Evolutionary conservation across 2,797 vertebrate species (phyloP).

Genomic region (Falco concolor): DNA sequence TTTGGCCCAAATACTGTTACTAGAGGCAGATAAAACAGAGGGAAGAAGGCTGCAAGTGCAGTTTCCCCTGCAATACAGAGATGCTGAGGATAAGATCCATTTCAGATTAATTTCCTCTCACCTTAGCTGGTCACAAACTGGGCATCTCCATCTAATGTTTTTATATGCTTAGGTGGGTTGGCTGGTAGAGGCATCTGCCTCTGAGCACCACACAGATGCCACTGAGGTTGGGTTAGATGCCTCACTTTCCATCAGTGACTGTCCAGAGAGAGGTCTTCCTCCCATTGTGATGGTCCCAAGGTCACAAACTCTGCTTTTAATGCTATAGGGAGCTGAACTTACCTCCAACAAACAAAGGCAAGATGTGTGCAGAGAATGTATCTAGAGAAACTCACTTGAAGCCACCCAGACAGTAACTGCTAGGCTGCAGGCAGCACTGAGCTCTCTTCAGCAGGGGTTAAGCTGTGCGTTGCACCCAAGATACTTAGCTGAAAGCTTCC

Average conservation of each 20-base stretch:
- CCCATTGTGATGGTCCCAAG: background rate
- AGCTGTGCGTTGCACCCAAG: background rate
- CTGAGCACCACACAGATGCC: background rate
- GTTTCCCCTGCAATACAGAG: background rate
- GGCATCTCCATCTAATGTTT: background rate
- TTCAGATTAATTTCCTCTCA: background rate
- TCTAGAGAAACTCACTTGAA: background rate
- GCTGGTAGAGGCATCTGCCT: background rate
- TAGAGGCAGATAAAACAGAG: background rate
- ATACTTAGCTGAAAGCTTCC: background rate
- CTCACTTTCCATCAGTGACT: background rate
- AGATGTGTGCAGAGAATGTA: background rate
- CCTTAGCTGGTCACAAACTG: background rate
- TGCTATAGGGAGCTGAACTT: background rate
- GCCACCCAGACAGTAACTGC: rapidly evolving
- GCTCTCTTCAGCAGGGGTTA: background rate
- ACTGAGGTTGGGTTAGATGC: background rate
- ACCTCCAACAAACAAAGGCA: background rate
- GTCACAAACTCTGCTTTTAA: background rate
- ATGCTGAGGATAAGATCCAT: background rate
- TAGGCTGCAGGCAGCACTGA: background rate
- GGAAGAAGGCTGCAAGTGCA: background rate
- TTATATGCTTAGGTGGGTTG: rapidly evolving
- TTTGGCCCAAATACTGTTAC: background rate
- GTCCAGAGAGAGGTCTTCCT: background rate